Evolutionary conservation across 2,888 invertebrate species (phyloP).

Genomic region (Cephus sareptanus): DNA sequence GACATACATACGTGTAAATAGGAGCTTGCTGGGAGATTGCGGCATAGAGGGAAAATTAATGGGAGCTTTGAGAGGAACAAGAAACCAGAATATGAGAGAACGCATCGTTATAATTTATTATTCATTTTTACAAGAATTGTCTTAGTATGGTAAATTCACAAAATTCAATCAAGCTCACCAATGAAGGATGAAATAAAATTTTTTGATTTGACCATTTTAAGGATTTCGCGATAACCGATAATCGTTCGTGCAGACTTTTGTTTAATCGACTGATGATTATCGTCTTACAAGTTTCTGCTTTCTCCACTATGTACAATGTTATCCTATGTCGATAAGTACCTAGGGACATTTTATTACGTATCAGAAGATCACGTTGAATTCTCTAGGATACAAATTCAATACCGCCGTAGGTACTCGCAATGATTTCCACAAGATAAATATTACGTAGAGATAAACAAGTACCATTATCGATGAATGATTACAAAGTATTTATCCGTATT

Average conservation of each 20-base stretch:
- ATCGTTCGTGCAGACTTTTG: not conserved
- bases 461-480: not conserved
- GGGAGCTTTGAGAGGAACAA: not conserved
- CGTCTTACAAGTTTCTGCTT: not conserved
- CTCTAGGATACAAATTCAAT: not conserved
- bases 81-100: not conserved
- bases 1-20: conserved; percentile 92
- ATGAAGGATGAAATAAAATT: not conserved
- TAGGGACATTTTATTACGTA: not conserved
- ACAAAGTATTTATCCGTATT: not conserved
- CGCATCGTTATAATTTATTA: not conserved
- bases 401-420: not conserved
- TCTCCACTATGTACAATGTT: not conserved
- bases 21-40: conserved; percentile 26
- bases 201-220: not conserved
- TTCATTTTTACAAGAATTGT: not conserved
- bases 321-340: not conserved
- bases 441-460: not conserved
- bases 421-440: not conserved
- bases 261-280: not conserved
- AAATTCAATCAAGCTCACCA: not conserved
- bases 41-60: not conserved
- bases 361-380: not conserved
- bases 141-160: not conserved
- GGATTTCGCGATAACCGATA: not conserved